Percentiles rank a stretch among this genome's conserved stretches.
These are phyloP conservation scores for Brassicogethes aeneus DNA, from an alignment of 2,888 invertebrate genomes.

Conservation along the genomic window DNA sequence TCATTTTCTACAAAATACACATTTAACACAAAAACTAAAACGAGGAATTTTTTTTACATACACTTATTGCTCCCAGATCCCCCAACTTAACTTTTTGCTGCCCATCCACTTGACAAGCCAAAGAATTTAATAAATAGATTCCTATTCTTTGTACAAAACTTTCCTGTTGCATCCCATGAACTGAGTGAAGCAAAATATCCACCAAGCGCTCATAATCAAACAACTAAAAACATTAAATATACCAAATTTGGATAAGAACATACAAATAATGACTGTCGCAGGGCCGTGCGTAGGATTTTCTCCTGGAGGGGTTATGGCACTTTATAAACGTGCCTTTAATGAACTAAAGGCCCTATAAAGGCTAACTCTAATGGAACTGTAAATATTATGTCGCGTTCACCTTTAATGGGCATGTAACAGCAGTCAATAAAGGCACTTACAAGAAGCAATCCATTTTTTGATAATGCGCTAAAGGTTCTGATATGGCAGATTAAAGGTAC, in stretches of 20 bases:
- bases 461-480: no score
- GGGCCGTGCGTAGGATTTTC: no score
- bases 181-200: constrained; percentile 70
- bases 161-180: constrained; percentile 73
- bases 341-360: no score
- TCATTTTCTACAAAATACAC: constrained; percentile 60
- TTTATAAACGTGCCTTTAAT: no score
- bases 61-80: constrained; percentile 77
- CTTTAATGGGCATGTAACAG: no score
- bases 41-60: constrained; percentile 35
- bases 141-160: constrained; percentile 92
- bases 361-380: no score
- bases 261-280: no score
- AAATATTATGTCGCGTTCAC: no score
- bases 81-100: constrained; percentile 87
- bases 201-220: constrained; percentile 86
- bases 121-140: constrained; percentile 87
- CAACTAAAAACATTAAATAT: constrained; percentile 48
- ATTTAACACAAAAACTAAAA: constrained; percentile 1
- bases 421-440: no score
- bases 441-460: no score
- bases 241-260: neutral
- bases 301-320: no score
- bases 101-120: constrained; percentile 95
- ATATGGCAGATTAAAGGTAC: no score